Evolutionary conservation across 2,888 invertebrate species (phyloP).

Genomic region (Apantesis nais): DNA sequence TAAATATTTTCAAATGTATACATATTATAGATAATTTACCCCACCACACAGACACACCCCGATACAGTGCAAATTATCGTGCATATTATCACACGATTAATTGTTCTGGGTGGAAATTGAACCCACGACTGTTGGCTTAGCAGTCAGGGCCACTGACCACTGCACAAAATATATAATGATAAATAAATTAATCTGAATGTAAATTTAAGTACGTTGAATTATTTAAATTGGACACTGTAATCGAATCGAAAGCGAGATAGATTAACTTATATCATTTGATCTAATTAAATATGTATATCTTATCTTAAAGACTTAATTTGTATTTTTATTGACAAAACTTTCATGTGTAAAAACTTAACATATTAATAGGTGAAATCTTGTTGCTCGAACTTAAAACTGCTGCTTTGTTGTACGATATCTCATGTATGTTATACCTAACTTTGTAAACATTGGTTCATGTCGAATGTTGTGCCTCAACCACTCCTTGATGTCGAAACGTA

Average conservation of each 20-base stretch:
- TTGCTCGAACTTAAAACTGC: not conserved
- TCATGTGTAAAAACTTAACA: not conserved
- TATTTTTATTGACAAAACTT: not conserved
- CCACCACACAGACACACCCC: not conserved
- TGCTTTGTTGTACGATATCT: not conserved
- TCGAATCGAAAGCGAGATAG: not conserved
- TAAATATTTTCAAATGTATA: not conserved
- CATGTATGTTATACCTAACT: not conserved
- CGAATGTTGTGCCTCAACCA: not conserved
- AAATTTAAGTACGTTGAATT: not conserved
- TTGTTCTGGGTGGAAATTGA: not conserved
- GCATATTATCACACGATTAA: not conserved
- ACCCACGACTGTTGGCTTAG: not conserved
- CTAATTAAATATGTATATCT: not conserved
- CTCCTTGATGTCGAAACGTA: constrained; percentile 11
- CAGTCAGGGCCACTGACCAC: too few species aligned
- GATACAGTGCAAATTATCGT: not conserved
- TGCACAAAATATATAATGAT: too few species aligned
- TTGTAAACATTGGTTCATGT: constrained; percentile 22
- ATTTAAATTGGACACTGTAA: not conserved
- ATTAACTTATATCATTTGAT: not conserved
- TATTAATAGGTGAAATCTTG: not conserved
- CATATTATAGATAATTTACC: not conserved
- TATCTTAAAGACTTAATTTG: not conserved
- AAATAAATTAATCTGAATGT: not conserved